Conservation (phyloP, 1,140 invertebrate genomes). For the Sinonovacula constricta region DNA sequence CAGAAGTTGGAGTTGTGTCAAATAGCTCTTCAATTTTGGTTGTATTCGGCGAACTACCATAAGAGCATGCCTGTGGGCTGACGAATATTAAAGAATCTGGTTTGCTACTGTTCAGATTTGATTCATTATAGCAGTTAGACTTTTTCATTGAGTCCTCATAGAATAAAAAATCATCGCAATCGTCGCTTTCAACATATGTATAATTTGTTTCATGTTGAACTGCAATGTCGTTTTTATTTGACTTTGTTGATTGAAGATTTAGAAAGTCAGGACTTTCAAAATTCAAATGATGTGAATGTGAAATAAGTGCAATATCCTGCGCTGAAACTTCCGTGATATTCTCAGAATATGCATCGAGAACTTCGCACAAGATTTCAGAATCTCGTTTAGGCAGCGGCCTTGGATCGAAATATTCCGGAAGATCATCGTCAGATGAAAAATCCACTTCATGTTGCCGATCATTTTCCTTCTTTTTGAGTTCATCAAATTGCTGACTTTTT, state of each 20-base stretch:
- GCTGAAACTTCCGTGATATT: slow-evolving; percentile 11
- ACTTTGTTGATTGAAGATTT: background rate
- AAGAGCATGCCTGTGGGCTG: background rate
- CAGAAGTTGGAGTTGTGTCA: slow-evolving; percentile 52
- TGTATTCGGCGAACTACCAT: background rate
- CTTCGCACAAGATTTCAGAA: slow-evolving; percentile 48
- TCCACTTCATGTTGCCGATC: background rate
- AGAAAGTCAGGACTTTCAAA: background rate
- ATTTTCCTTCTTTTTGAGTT: background rate
- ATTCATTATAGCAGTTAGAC: too few relatives aligned
- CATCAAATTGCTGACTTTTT: background rate
- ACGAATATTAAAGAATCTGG: background rate
- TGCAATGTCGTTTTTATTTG: too few relatives aligned
- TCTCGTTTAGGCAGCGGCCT: slow-evolving; percentile 39
- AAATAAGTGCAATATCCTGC: background rate
- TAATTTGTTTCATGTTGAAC: too few relatives aligned
- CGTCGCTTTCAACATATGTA: too few relatives aligned
- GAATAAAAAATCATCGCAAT: too few relatives aligned
- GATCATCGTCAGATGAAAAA: slow-evolving; percentile 23
- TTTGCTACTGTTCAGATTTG: background rate
- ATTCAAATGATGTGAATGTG: background rate
- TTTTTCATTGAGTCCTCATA: too few relatives aligned
- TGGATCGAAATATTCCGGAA: slow-evolving; percentile 42
- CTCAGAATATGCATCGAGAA: slow-evolving; percentile 46
- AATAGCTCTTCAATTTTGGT: slow-evolving; percentile 48